Evolutionary conservation across 2,888 invertebrate species (phyloP), one percentile per base, ranked within the genome.

Genomic region (Melitaea athalia): DNA sequence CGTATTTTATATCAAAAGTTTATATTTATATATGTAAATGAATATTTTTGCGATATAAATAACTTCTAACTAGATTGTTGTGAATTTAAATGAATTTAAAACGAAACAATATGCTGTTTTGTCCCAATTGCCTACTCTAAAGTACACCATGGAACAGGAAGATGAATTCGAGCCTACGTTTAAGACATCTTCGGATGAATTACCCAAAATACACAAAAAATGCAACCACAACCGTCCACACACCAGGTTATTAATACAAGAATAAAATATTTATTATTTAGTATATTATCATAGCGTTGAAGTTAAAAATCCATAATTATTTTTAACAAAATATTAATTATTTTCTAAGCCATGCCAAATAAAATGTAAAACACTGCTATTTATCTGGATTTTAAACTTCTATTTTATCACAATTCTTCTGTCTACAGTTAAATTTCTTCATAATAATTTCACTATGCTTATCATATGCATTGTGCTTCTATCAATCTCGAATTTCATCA

Each of bases 141-240:
- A 82, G 80, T 73, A 69, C 71, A 70, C 81, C 79, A 91, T 92
- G 92, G 91, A 91, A 70, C 79, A 76, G 68, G 88, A 84, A 79
- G 87, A 86, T 68, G 83, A 80, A 77, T 77, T 79, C 80, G 80
- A 79, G 77, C 77, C 79, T 75, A 78, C 77, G 76, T 77, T 77
- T 82, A 88, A 82, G 84, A 75, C 83, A 81, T 74, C 81, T 61
- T 75, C 81, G 60, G 85, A 80, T 55, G 90, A 91, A 77, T 81
- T 91, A 74, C 91, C 92, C 75, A 86, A 88, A 87, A 88, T 92
- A 83, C 92, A 92, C 85, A 83, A 83, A 81, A 88, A 85, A 85
- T 81, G 86, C 85, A 86, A 88, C 87, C 81, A 83, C 79, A 86
- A 82, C 90, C 91, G 89, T 90, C 91, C 92, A 87, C 83, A 86